Conservation (phyloP, 2,797 vertebrate genomes). For the Sebastes melanostomus region DNA sequence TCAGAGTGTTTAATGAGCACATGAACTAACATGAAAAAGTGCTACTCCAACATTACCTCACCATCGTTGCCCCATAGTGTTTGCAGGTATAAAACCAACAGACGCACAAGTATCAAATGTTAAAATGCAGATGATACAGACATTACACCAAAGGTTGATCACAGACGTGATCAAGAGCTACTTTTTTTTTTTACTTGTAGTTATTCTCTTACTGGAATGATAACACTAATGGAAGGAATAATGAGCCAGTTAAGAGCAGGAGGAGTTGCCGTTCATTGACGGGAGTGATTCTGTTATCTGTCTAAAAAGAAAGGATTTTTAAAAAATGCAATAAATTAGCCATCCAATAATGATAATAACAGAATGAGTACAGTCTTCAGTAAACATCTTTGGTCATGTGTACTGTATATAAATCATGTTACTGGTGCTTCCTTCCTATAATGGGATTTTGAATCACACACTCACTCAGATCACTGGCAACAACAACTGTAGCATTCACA, state of each 20-base stretch:
- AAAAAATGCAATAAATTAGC: background rate
- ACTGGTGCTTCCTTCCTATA: background rate
- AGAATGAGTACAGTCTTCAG: background rate
- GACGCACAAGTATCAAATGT: background rate
- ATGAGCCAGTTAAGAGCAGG: background rate
- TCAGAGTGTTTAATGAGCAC: background rate
- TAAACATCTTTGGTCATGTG: slow-evolving; percentile 15
- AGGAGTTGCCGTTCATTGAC: background rate
- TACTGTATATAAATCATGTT: background rate
- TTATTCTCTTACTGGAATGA: background rate
- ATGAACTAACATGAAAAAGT: background rate
- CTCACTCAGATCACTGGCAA: background rate
- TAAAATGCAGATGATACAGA: slow-evolving; percentile 14
- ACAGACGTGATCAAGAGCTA: background rate
- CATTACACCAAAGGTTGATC: background rate
- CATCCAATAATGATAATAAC: background rate
- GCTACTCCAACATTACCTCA: background rate
- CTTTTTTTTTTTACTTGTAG: background rate
- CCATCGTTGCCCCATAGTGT: background rate
- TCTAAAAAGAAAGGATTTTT: background rate
- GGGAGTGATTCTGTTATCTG: background rate
- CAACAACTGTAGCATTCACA: slow-evolving; percentile 1
- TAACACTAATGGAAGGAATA: background rate
- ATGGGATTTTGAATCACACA: background rate
- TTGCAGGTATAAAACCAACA: background rate